phyloP scores from a whole-genome alignment of 2,113 vertebrate genomes.

The Oceanites oceanicus region DNA sequence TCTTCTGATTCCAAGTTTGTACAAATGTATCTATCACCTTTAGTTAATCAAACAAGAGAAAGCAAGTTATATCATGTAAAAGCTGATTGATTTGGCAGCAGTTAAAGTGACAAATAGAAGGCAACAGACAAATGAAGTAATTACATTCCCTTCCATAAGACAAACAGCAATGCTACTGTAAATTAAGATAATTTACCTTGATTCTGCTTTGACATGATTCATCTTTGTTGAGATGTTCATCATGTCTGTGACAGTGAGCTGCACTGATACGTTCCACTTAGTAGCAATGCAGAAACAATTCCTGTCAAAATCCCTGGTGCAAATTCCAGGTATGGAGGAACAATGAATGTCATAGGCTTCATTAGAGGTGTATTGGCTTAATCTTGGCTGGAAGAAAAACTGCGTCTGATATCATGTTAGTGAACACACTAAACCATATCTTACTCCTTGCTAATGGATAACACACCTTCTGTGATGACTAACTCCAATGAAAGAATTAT shows the following conservation, averaged over 20 bases:
- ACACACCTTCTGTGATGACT: neutral
- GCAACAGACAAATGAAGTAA: neutral
- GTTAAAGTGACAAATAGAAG: neutral
- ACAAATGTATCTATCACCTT: neutral
- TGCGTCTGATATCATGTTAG: neutral
- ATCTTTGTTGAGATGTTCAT: neutral
- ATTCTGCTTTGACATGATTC: neutral
- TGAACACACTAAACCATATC: neutral
- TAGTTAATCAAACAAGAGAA: neutral
- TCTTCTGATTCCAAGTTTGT: neutral
- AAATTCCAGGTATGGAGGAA: neutral
- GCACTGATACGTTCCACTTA: neutral
- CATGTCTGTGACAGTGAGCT: neutral
- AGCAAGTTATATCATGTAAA: neutral
- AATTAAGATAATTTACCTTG: neutral
- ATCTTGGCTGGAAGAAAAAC: neutral
- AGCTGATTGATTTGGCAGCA: neutral
- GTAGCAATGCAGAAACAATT: neutral
- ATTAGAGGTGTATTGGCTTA: neutral
- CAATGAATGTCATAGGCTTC: neutral
- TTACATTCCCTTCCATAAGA: neutral
- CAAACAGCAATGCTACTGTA: neutral
- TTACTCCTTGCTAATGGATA: neutral
- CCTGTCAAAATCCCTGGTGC: neutral
- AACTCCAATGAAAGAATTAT: neutral